phyloP scores from a whole-genome alignment of 2,888 invertebrate genomes.

The Eustalomyia histrio region DNA sequence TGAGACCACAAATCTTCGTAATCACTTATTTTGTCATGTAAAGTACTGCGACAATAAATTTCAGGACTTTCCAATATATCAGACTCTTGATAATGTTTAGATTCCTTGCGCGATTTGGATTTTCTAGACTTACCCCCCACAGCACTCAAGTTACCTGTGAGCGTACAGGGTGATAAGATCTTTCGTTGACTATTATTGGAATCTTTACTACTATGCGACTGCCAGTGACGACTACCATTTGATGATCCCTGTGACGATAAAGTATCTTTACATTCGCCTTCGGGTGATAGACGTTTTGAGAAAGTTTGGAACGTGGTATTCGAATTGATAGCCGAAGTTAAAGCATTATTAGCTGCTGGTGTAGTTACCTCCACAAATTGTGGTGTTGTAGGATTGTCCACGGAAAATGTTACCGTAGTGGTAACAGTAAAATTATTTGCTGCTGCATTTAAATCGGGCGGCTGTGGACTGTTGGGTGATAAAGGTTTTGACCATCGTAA shows the following conservation, averaged over 20 bases:
- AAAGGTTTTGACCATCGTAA: slow-evolving; percentile 91
- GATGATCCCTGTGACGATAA: slow-evolving; percentile 84
- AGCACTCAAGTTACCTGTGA: slow-evolving; percentile 76
- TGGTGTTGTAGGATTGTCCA: slow-evolving; percentile 77
- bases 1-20: slow-evolving; percentile 97
- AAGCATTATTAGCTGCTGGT: slow-evolving; percentile 74
- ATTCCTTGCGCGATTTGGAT: slow-evolving; percentile 82
- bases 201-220: slow-evolving; percentile 81
- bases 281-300: slow-evolving; percentile 86
- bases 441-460: slow-evolving; percentile 77
- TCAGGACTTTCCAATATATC: slow-evolving; percentile 91
- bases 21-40: slow-evolving; percentile 95
- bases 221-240: slow-evolving; percentile 75
- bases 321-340: slow-evolving; percentile 72
- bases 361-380: slow-evolving; percentile 78
- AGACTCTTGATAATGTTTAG: slow-evolving; percentile 88
- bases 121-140: slow-evolving; percentile 78
- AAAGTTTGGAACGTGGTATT: slow-evolving; percentile 82
- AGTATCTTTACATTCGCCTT: slow-evolving; percentile 82
- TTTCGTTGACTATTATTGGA: slow-evolving; percentile 81
- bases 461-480: slow-evolving; percentile 80
- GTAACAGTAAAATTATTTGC: slow-evolving; percentile 90
- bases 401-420: slow-evolving; percentile 91
- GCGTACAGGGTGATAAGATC: slow-evolving; percentile 79
- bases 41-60: slow-evolving; percentile 90